Evolutionary conservation across 1,140 invertebrate genomes (phyloP).

Genomic region (Cataglyphis hispanica): DNA sequence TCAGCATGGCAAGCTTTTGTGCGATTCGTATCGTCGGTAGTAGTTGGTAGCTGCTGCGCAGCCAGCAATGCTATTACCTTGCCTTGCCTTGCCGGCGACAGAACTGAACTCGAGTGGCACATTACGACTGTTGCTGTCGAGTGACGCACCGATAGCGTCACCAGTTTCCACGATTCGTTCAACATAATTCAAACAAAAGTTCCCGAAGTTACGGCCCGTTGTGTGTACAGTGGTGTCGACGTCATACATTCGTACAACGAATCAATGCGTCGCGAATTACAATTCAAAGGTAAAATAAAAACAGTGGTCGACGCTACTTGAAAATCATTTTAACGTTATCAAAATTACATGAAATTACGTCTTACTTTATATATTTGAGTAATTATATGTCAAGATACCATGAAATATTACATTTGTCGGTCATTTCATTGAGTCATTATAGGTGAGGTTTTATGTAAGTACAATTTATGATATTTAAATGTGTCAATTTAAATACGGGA

Average conservation of each 20-base stretch:
- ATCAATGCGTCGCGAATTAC: slow-evolving; percentile 56
- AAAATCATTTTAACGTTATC: slow-evolving; percentile 8
- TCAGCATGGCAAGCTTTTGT: slow-evolving; percentile 67
- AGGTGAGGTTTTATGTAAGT: neutral
- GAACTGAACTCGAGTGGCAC: slow-evolving; percentile 60
- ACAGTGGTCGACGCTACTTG: neutral
- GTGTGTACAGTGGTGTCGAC: slow-evolving; percentile 47
- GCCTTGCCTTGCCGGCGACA: slow-evolving; percentile 46
- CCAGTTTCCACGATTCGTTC: slow-evolving; percentile 73
- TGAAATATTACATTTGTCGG: neutral
- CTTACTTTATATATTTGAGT: neutral
- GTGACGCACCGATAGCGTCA: slow-evolving; percentile 73
- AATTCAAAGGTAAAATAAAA: slow-evolving; percentile 50
- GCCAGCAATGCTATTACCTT: slow-evolving; percentile 68
- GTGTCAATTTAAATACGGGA: too few relatives aligned
- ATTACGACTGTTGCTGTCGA: slow-evolving; percentile 59
- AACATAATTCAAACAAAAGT: slow-evolving; percentile 74
- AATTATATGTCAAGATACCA: neutral
- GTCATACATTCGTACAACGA: slow-evolving; percentile 48
- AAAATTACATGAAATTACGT: neutral
- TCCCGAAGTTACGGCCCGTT: slow-evolving; percentile 69
- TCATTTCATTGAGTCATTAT: neutral
- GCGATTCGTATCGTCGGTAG: slow-evolving; percentile 59
- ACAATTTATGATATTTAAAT: too few relatives aligned
- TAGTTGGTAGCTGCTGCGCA: slow-evolving; percentile 50